These are phyloP conservation scores for Tapirus indicus DNA, from an alignment of 2,797 vertebrate genomes.

Conservation along the genomic window DNA sequence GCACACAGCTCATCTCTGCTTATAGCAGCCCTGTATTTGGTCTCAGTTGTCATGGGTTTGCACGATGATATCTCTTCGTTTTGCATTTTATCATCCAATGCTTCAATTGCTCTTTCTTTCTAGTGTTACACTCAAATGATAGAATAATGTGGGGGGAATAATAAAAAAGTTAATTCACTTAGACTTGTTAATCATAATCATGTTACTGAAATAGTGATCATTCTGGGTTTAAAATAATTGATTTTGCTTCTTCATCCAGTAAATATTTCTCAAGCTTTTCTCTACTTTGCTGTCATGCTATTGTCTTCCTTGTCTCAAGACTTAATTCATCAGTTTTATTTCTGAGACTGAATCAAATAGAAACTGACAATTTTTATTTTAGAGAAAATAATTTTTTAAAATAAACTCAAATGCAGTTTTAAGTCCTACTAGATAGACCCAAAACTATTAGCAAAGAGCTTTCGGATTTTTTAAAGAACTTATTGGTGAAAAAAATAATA, in stretches of 20 bases:
- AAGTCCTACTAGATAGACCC: not conserved
- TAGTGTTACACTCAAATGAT: not conserved
- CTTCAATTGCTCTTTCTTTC: not conserved
- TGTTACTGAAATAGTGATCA: not conserved
- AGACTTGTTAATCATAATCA: not conserved
- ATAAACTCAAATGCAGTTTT: not conserved
- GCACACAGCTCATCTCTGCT: not conserved
- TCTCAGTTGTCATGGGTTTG: not conserved
- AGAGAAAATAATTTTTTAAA: not conserved
- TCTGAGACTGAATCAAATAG: not conserved
- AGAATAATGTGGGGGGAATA: not conserved
- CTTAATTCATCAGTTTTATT: not conserved
- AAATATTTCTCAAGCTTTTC: not conserved
- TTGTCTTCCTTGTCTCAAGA: not conserved
- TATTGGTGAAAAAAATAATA: not conserved
- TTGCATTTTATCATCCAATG: not conserved
- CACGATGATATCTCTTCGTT: not conserved
- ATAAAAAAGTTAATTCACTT: not conserved
- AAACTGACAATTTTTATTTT: not conserved
- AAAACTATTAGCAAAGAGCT: slow-evolving; percentile 5
- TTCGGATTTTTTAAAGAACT: not conserved
- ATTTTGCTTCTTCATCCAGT: slow-evolving; percentile 22
- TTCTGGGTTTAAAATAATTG: not conserved
- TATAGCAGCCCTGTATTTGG: not conserved
- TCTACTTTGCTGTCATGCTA: not conserved